Percentiles rank a stretch among this genome's conserved stretches.
Evolutionary conservation across 2,888 invertebrate genomes (phyloP).

Genomic region (Strigamia transsilvanica): DNA sequence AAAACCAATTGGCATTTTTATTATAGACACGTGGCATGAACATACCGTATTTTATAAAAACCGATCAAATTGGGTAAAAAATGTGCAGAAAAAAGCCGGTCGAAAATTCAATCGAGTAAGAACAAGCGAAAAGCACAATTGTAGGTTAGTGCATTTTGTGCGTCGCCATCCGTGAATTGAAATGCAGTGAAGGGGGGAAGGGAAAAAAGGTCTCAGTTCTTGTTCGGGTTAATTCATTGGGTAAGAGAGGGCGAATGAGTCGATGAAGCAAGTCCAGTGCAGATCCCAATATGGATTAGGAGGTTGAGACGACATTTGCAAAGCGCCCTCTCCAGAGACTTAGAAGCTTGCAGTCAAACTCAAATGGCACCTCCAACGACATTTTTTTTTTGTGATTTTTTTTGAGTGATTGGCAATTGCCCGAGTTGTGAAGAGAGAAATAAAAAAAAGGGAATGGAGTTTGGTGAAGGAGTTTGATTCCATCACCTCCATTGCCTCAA

Average conservation of each 20-base stretch:
- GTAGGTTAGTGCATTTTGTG: slow-evolving; percentile 16
- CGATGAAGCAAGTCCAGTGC: slow-evolving; percentile 34
- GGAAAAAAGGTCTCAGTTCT: slow-evolving; percentile 9
- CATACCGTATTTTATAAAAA: background rate
- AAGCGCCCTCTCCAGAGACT: slow-evolving; percentile 24
- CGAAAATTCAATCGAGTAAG: slow-evolving; percentile 29
- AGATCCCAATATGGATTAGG: slow-evolving; percentile 21
- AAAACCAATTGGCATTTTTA: slow-evolving; percentile 36
- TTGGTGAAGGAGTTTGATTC: slow-evolving; percentile 31
- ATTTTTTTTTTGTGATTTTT: slow-evolving; percentile 29
- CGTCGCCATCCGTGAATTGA: background rate
- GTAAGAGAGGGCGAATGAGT: slow-evolving; percentile 7
- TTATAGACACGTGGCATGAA: slow-evolving; percentile 28
- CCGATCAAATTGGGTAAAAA: slow-evolving; percentile 13
- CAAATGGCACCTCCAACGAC: slow-evolving; percentile 23
- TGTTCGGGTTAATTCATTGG: slow-evolving; percentile 31
- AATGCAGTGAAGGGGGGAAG: background rate
- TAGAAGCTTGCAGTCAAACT: slow-evolving; percentile 27
- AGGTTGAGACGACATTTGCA: slow-evolving; percentile 22
- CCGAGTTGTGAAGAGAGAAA: slow-evolving; percentile 31
- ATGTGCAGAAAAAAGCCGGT: background rate
- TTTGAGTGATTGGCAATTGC: slow-evolving; percentile 39
- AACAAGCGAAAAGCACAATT: slow-evolving; percentile 7
- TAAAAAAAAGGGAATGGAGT: slow-evolving; percentile 31
- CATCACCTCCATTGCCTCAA: slow-evolving; percentile 21